phyloP scores from a whole-genome alignment of 2,888 invertebrate species.

The Dichetophora obliterata region DNA sequence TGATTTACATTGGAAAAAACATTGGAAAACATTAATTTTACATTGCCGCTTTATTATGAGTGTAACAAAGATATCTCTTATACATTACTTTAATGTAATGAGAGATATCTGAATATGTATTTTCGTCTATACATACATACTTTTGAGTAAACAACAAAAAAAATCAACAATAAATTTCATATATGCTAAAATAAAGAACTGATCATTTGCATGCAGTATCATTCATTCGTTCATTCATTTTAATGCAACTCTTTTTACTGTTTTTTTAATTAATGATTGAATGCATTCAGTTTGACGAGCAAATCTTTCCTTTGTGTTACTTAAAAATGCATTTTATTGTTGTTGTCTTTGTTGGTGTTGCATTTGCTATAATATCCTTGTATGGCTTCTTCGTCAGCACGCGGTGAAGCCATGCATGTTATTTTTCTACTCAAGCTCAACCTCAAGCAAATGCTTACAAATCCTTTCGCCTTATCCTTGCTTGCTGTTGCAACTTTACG shows the following conservation, averaged over 20 bases:
- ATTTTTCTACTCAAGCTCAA: constrained; percentile 13
- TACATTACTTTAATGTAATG: too few species aligned
- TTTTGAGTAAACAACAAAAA: too few species aligned
- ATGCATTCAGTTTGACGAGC: neutral
- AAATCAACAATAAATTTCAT: too few species aligned
- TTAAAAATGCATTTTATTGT: neutral
- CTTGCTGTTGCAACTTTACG: constrained; percentile 21
- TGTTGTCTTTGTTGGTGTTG: neutral
- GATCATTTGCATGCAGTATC: too few species aligned
- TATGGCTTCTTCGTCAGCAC: constrained; percentile 20
- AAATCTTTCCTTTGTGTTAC: neutral
- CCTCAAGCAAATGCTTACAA: constrained; percentile 9
- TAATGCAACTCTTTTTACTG: neutral
- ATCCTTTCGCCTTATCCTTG: constrained; percentile 23
- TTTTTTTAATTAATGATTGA: constrained; percentile 3
- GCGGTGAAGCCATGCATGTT: constrained; percentile 4
- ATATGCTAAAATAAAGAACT: too few species aligned
- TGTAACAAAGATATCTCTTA: too few species aligned
- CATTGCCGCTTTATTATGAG: too few species aligned
- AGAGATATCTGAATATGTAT: too few species aligned
- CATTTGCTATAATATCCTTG: neutral
- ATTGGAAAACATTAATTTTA: too few species aligned
- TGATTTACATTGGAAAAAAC: too few species aligned
- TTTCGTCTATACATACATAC: too few species aligned
- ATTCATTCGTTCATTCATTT: neutral